Conservation (phyloP, 2,888 invertebrate species). For the Drosophila ochracea region DNA sequence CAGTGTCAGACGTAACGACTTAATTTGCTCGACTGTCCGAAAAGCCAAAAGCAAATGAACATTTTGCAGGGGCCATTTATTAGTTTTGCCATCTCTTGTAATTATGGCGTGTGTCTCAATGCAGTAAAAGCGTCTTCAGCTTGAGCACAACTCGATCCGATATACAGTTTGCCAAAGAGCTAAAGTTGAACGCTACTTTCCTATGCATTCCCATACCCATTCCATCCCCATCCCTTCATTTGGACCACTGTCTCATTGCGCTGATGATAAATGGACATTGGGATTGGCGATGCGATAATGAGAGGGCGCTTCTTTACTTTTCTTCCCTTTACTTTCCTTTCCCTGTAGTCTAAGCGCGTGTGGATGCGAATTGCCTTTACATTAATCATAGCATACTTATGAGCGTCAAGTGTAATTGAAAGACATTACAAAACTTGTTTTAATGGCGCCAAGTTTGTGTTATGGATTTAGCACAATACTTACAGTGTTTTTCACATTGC, state of each 20-base stretch:
- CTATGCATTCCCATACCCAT: not conserved
- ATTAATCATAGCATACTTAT: slow-evolving; percentile 81
- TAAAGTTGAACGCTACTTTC: slow-evolving; percentile 27
- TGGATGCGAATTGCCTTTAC: slow-evolving; percentile 57
- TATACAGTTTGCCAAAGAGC: slow-evolving; percentile 59
- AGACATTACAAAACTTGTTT: slow-evolving; percentile 78
- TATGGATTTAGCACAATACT: slow-evolving; percentile 67
- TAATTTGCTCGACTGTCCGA: slow-evolving; percentile 47
- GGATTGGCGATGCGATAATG: slow-evolving; percentile 69
- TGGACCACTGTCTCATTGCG: slow-evolving; percentile 50
- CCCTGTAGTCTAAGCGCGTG: slow-evolving; percentile 1
- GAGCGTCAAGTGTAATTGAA: slow-evolving; percentile 77
- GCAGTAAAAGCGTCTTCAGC: slow-evolving; percentile 22
- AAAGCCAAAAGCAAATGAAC: slow-evolving; percentile 59
- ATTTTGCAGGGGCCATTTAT: slow-evolving; percentile 50
- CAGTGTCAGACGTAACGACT: slow-evolving; percentile 51
- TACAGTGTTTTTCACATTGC: slow-evolving; percentile 5
- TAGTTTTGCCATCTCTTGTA: slow-evolving; percentile 60
- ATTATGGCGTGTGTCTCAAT: slow-evolving; percentile 61
- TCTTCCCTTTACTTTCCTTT: not conserved
- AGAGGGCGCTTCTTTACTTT: slow-evolving; percentile 50
- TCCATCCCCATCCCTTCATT: too few relatives aligned
- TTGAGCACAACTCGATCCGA: slow-evolving; percentile 22
- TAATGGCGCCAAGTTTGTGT: slow-evolving; percentile 67
- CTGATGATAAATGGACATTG: slow-evolving; percentile 74